A percentile compares a stretch with the other conserved stretches of the same genome.
Evolutionary conservation across 53 echinoderm and acorn worm species (phyloP).

Genomic region (Patiria pectinifera): DNA sequence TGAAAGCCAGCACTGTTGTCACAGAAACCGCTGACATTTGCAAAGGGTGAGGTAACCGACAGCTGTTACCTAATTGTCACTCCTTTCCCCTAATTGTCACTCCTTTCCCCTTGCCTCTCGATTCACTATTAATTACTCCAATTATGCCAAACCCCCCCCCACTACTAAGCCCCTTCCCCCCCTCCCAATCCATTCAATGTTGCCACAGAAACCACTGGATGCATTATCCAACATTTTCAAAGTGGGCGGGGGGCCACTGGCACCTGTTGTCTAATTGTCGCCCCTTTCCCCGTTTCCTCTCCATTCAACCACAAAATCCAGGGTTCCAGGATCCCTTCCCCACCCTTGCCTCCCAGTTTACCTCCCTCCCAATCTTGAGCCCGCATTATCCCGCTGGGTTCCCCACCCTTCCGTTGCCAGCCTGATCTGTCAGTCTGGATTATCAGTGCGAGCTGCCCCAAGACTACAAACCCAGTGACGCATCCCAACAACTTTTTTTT

Average conservation of each 20-base stretch:
- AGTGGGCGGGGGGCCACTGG: not conserved
- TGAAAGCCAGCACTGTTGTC: not conserved
- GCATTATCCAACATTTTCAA: not conserved
- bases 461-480: not conserved
- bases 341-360: not conserved
- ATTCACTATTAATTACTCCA: too few species aligned
- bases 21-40: not conserved
- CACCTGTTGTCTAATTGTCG: not conserved
- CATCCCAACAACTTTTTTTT: not conserved
- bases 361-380: constrained; percentile 27
- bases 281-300: not conserved
- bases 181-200: too few species aligned
- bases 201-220: not conserved
- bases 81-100: too few species aligned
- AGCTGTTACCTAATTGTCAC: not conserved
- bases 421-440: constrained; percentile 24
- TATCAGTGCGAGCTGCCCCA: not conserved
- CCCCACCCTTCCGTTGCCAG: constrained; percentile 46
- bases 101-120: too few species aligned
- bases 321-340: not conserved
- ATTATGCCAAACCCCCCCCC: too few species aligned
- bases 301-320: not conserved
- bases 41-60: not conserved
- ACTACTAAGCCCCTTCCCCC: too few species aligned
- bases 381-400: not conserved